Evolutionary conservation across 23 tunicate species (phyloP), one percentile per base, ranked within the genome.

Genomic region (Trididemnum nubilum): DNA sequence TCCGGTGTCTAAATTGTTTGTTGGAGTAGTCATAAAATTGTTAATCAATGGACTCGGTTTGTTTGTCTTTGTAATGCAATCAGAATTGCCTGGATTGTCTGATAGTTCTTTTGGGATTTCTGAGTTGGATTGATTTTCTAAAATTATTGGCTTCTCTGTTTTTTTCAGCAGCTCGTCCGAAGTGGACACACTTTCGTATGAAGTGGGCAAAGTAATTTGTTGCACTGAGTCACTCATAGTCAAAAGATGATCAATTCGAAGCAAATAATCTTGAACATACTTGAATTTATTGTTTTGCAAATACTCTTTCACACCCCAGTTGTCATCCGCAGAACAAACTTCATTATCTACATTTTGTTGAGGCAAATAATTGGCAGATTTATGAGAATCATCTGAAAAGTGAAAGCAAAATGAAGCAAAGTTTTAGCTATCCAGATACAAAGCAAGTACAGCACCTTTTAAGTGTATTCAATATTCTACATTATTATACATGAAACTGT

Each of bases 301-400:
- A 73, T 80, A 87, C 61, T 80, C 40, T 4, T 18, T 24, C 0
- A 85, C 91, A 29, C 91, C 91, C 91, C 91, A 87, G 0, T 28
- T 80, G 61, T 87, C 91, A 50, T 32, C 12, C 1, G 63, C 1
- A 1, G 34, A 27, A 15, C n/a, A n/a, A n/a, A n/a, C n/a, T n/a
- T n/a, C n/a, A n/a, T n/a, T n/a, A n/a, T n/a, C n/a, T n/a, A n/a
- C n/a, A n/a, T n/a, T n/a, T n/a, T n/a, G n/a, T n/a, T n/a, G n/a
- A n/a, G n/a, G n/a, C n/a, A n/a, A n/a, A n/a, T n/a, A n/a, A n/a
- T n/a, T n/a, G n/a, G n/a, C n/a, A n/a, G n/a, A n/a, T n/a, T n/a
- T n/a, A n/a, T n/a, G n/a, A n/a, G n/a, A n/a, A n/a, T n/a, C n/a
- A n/a, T n/a, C n/a, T n/a, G n/a, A n/a, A n/a, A n/a, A n/a, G n/a